Base-by-base conservation (phyloP, 2,113 vertebrate species). In the Blennius ocellaris region DNA sequence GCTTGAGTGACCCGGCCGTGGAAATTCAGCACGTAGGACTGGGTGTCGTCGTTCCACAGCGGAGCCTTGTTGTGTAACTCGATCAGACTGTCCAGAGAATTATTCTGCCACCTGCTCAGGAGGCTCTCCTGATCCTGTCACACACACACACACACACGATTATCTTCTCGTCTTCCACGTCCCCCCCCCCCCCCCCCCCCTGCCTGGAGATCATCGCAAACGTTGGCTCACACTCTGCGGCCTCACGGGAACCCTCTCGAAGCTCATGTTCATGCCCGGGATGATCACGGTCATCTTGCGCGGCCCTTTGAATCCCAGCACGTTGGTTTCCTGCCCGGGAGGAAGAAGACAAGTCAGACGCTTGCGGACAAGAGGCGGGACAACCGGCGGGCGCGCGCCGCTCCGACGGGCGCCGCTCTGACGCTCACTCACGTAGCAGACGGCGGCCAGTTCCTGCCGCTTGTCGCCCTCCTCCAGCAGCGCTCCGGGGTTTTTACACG, bases 211-310 rank as follows among this genome's bases (percentile, higher is more conserved):
- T n/a, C n/a, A n/a, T n/a, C n/a, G n/a, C 4, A 30, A 14, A n/a
- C 8, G 30, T 41, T 60, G 17, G 93, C 95, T 97, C 87, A 98
- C 98, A 51, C 93, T 97, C 60, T 82, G 93, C 65, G 98, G 97
- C 62, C 89, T 93, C 45, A 97, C 93, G 11, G 96, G 94, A 73
- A 97, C 96, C 64, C 97, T 92, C 16, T 98, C 95, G 49, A 97
- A 96, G 90, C 91, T 97, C 95, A 95, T 93, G 72, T 94, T 97
- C 97, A 99, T 99, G 76, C 98, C 97, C 6, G 98, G 98, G 87
- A 99, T 96, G 86, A 99, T 93, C 36, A 99, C 97, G 0, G 97
- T 97, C 97, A 99, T 99, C 86, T 96, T 99, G 15, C 98, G 93
- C 5, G 98, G 97, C 1, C 98, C 98, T 91, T 97, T 99, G 85